Evolutionary conservation across 2,797 vertebrate genomes (phyloP).

Genomic region (Eulemur rubriventer): DNA sequence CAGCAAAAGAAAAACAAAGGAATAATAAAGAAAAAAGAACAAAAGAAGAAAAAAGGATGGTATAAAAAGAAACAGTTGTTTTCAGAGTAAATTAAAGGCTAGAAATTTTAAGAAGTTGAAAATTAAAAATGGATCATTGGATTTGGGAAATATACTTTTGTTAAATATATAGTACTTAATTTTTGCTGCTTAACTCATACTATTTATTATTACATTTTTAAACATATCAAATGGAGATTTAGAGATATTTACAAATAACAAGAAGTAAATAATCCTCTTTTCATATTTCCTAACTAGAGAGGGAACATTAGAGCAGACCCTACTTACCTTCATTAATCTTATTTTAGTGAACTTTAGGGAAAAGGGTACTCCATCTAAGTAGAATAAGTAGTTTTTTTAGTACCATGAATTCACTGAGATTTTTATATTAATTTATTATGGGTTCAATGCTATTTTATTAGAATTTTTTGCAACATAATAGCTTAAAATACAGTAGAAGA

Average conservation of each 20-base stretch:
- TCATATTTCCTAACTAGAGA: background rate
- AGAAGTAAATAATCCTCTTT: background rate
- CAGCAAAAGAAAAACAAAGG: background rate
- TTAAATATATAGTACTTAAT: background rate
- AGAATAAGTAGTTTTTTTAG: background rate
- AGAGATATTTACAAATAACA: background rate
- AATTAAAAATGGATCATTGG: background rate
- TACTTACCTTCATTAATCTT: background rate
- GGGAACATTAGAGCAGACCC: background rate
- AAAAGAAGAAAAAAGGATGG: background rate
- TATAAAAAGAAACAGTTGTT: background rate
- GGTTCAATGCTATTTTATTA: background rate
- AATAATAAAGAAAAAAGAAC: background rate
- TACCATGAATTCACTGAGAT: background rate
- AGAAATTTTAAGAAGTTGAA: background rate
- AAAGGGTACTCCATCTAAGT: background rate
- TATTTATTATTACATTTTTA: slow-evolving; percentile 7
- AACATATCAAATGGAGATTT: background rate
- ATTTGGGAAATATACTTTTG: background rate
- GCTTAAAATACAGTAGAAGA: background rate
- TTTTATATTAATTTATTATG: slow-evolving; percentile 12
- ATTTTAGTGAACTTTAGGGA: background rate
- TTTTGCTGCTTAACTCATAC: background rate
- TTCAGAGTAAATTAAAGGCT: slow-evolving; percentile 20
- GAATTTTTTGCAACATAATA: background rate